phyloP scores from a whole-genome alignment of 2,888 invertebrate genomes.

The Helicoverpa assulta region DNA sequence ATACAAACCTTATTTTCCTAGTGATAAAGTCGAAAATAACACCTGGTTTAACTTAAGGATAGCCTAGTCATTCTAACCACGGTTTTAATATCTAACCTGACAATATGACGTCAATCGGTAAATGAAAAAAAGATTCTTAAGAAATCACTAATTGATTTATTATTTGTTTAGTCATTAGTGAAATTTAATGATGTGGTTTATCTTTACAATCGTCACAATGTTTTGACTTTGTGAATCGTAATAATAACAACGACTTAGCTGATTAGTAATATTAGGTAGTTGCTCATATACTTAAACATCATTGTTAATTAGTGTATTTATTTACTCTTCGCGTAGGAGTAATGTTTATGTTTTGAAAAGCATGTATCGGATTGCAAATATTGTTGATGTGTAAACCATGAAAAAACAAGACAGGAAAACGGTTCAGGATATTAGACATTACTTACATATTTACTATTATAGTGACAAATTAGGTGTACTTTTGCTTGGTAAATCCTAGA shows the following conservation, averaged over 20 bases:
- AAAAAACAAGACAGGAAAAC: no score
- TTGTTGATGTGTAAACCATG: no score
- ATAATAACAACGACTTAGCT: conserved; percentile 19
- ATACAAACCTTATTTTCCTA: conserved; percentile 2
- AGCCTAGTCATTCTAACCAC: conserved; percentile 18
- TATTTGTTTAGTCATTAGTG: conserved; percentile 29
- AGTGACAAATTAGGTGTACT: no score
- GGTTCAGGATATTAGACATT: no score
- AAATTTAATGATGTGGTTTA: conserved; percentile 29
- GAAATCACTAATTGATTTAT: conserved; percentile 19
- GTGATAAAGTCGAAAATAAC: background rate
- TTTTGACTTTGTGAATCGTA: conserved; percentile 13
- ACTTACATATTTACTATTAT: no score
- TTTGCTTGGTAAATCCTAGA: no score
- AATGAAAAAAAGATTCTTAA: conserved; percentile 3
- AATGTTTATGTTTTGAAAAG: no score
- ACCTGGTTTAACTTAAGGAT: background rate
- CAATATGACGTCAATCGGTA: conserved; percentile 44
- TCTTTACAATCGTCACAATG: conserved; percentile 2
- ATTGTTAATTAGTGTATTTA: background rate
- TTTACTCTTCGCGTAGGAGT: background rate
- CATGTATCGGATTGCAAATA: no score
- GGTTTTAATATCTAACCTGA: conserved; percentile 10
- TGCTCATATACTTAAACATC: background rate
- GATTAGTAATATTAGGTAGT: background rate